Base-by-base conservation (phyloP, 92 coral and sea anemone genomes). In the Porites rus region DNA sequence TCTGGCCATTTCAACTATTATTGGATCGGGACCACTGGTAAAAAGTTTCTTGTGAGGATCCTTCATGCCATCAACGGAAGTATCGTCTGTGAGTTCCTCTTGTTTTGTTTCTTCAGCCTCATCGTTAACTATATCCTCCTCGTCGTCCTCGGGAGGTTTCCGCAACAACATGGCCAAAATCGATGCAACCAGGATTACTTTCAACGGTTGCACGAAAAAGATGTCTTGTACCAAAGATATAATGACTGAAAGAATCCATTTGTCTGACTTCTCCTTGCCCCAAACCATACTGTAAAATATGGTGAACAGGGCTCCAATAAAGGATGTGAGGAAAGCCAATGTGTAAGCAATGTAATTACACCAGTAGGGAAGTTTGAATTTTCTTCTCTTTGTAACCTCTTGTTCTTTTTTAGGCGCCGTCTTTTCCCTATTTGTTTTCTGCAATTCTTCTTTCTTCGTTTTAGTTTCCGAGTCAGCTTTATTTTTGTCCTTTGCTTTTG, bases 261-360 rank as follows among this genome's bases (percentile, higher is more conserved):
- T 84, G 74, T 90, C 90, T 5, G 98, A 92, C 72, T 90, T 90
- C 10, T 94, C 95, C 61, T 92, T 92, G 13, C 98, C 98, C 98
- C 98, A 94, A 77, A 90, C 90, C 91, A 94, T 90, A 72, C 94
- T 90, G 86, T 94, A 94, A 54, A 90, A 90, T 50, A 63, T 80
- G 10, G 87, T 75, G 12, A 86, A 85, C 1, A 78, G 28, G 1
- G 90, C 93, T 3, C 86, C 89, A 6, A 80, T 65, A 31, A 86
- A 10, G 20, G 90, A 78, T 0, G 90, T 79, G 19, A 90, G 53
- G 7, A 90, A 59, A 21, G 87, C 80, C 6, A 90, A 71, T 1
- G 80, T 80, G 24, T 90, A 90, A 1, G 87, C 93, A 13, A 90
- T 70, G 62, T 85, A 67, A 46, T 80, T 79, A 60, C 83, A 85